Percentiles rank a stretch among this genome's conserved stretches.
Conservation (phyloP, 37 sponge, comb jelly and placozoan genomes). For the Crambe crambe region DNA sequence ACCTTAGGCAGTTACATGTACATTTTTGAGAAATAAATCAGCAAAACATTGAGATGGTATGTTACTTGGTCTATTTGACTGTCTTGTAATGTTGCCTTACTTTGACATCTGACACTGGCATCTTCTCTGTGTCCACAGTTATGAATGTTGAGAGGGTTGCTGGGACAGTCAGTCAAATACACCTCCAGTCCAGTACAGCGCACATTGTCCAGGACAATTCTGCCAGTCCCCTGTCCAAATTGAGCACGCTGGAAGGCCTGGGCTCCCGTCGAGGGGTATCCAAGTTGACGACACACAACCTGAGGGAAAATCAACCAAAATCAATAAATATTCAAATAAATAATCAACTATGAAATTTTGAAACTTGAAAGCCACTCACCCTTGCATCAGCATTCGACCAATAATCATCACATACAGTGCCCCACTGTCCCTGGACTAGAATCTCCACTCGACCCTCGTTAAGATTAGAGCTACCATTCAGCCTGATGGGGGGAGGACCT, state of each 20-base stretch:
- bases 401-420: slow-evolving; percentile 43
- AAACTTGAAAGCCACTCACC: neutral
- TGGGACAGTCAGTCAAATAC: slow-evolving; percentile 33
- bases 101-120: slow-evolving; percentile 45
- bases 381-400: slow-evolving; percentile 12
- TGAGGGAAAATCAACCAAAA: too few species aligned
- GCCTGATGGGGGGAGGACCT: slow-evolving; percentile 32
- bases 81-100: too few species aligned
- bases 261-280: slow-evolving; percentile 36
- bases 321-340: too few species aligned
- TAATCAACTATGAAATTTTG: too few species aligned
- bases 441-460: slow-evolving; percentile 56
- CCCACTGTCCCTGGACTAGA: slow-evolving; percentile 39
- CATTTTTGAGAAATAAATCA: too few species aligned
- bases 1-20: too few species aligned
- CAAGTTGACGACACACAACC: slow-evolving; percentile 59
- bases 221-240: slow-evolving; percentile 28
- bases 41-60: too few species aligned
- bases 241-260: neutral
- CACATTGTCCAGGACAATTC: slow-evolving; percentile 56
- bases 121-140: slow-evolving; percentile 64
- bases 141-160: slow-evolving; percentile 2
- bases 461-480: slow-evolving; percentile 10
- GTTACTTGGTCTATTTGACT: too few species aligned
- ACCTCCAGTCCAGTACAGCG: slow-evolving; percentile 54